phyloP scores from a whole-genome alignment of 2,888 invertebrate species.

The Dimorphilus gyrociliatus region DNA sequence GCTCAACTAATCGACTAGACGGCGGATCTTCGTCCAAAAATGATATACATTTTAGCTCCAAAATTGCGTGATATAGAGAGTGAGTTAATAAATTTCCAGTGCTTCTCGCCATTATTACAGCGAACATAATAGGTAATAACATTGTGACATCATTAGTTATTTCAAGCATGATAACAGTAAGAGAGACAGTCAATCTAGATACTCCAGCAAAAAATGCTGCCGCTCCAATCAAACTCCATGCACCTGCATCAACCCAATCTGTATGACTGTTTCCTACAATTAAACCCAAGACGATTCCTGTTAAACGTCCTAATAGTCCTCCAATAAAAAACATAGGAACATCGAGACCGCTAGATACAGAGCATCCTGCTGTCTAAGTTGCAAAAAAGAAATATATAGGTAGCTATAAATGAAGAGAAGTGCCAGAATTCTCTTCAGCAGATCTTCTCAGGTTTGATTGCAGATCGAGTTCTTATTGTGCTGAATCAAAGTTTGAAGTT shows the following conservation, averaged over 20 bases:
- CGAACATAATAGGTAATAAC: slow-evolving; percentile 22
- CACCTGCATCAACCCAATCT: slow-evolving; percentile 40
- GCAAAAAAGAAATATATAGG: slow-evolving; percentile 21
- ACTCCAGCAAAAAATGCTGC: slow-evolving; percentile 41
- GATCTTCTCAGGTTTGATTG: slow-evolving; percentile 90
- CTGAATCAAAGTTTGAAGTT: slow-evolving; percentile 89
- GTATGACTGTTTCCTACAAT: slow-evolving; percentile 25
- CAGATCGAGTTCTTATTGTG: slow-evolving; percentile 95
- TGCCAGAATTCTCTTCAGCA: too few relatives aligned
- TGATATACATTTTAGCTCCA: slow-evolving; percentile 28
- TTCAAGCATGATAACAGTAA: slow-evolving; percentile 37
- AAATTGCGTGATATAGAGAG: slow-evolving; percentile 23
- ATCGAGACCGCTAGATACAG: slow-evolving; percentile 23
- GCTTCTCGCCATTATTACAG: slow-evolving; percentile 26
- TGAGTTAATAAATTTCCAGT: slow-evolving; percentile 23
- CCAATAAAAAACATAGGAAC: slow-evolving; percentile 29
- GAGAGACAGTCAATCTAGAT: slow-evolving; percentile 38
- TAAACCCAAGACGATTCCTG: slow-evolving; percentile 31
- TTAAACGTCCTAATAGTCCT: slow-evolving; percentile 36
- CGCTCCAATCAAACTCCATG: slow-evolving; percentile 39
- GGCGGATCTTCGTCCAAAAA: slow-evolving; percentile 20
- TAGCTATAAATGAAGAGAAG: too few relatives aligned
- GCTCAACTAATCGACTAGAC: too few relatives aligned
- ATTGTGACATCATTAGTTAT: slow-evolving; percentile 28
- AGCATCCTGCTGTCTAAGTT: slow-evolving; percentile 20